Conservation (phyloP, 2,797 vertebrate genomes). For the Acipenser transmontanus region DNA sequence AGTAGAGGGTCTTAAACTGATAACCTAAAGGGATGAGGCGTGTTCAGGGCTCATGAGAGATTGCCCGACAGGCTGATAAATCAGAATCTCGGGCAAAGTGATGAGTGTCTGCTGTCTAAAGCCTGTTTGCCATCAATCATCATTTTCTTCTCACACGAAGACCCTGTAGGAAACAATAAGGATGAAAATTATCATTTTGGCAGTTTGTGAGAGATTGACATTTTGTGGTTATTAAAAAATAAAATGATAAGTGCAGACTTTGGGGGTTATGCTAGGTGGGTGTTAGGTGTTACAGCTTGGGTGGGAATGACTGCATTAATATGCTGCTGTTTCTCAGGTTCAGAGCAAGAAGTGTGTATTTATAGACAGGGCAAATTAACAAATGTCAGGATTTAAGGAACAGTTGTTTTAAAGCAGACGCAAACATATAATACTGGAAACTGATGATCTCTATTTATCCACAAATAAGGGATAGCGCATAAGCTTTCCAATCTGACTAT, state of each 20-base stretch:
- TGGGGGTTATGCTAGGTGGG: no score
- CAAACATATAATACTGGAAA: no score
- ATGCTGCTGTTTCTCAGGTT: no score
- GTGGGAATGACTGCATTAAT: no score
- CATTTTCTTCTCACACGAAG: slow-evolving; percentile 59
- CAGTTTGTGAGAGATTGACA: slow-evolving; percentile 42
- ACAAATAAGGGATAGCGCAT: no score
- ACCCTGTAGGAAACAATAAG: slow-evolving; percentile 69
- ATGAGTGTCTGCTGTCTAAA: slow-evolving; percentile 61
- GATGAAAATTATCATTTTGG: slow-evolving; percentile 56
- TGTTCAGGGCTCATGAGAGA: slow-evolving; percentile 33
- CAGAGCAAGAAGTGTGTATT: no score
- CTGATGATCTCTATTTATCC: no score
- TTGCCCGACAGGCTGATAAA: slow-evolving; percentile 50
- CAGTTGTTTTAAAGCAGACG: no score
- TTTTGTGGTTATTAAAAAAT: slow-evolving; percentile 43
- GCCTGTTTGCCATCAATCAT: slow-evolving; percentile 77
- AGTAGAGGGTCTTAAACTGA: slow-evolving; percentile 38
- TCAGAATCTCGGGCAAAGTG: slow-evolving; percentile 53
- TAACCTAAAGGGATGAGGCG: slow-evolving; percentile 46
- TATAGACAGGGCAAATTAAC: no score
- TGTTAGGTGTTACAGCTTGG: no score
- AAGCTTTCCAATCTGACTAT: no score
- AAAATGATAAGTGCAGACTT: background rate
- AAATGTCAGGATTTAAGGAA: no score